Percentiles rank a stretch among this genome's conserved stretches.
Evolutionary conservation across 37 sponge, comb jelly and placozoan genomes (phyloP).

Genomic region (Haliclona indistincta): DNA sequence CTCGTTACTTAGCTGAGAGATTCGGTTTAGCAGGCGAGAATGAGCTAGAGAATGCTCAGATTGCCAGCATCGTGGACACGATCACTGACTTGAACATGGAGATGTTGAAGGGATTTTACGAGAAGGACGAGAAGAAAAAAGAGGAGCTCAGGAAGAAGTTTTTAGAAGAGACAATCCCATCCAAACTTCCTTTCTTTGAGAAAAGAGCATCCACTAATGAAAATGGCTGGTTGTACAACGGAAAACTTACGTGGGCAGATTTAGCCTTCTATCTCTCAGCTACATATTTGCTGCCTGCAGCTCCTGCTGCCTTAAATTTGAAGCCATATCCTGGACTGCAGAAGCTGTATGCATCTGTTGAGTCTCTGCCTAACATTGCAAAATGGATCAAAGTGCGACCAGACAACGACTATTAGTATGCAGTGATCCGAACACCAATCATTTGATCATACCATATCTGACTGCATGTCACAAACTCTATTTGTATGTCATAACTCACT

Average conservation of each 20-base stretch:
- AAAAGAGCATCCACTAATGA: slow-evolving; percentile 4
- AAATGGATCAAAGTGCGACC: slow-evolving; percentile 60
- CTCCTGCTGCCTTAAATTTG: slow-evolving; percentile 6
- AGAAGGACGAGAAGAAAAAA: slow-evolving; percentile 57
- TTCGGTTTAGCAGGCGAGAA: slow-evolving; percentile 52
- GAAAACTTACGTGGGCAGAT: slow-evolving; percentile 39
- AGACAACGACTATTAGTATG: slow-evolving; percentile 34
- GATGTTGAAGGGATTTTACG: slow-evolving; percentile 5
- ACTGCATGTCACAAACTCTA: too few species aligned
- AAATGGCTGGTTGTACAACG: slow-evolving; percentile 40
- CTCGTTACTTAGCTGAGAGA: slow-evolving; percentile 55
- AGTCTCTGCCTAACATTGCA: slow-evolving; percentile 48
- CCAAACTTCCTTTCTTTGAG: slow-evolving; percentile 10
- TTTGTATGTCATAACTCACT: too few species aligned
- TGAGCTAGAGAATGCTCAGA: slow-evolving; percentile 29
- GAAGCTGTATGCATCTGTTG: slow-evolving; percentile 35
- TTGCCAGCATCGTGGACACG: slow-evolving; percentile 34
- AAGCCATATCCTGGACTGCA: slow-evolving; percentile 31
- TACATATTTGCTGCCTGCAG: background rate
- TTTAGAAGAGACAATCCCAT: slow-evolving; percentile 9
- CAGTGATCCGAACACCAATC: too few species aligned
- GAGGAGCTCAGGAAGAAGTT: slow-evolving; percentile 28
- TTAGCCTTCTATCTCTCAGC: background rate
- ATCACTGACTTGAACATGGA: slow-evolving; percentile 15
- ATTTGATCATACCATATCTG: too few species aligned